Percentiles rank a stretch among this genome's conserved stretches.
These are phyloP conservation scores for Nephrotoma guestfalica DNA, from an alignment of 2,888 invertebrate genomes.

Conservation along the genomic window DNA sequence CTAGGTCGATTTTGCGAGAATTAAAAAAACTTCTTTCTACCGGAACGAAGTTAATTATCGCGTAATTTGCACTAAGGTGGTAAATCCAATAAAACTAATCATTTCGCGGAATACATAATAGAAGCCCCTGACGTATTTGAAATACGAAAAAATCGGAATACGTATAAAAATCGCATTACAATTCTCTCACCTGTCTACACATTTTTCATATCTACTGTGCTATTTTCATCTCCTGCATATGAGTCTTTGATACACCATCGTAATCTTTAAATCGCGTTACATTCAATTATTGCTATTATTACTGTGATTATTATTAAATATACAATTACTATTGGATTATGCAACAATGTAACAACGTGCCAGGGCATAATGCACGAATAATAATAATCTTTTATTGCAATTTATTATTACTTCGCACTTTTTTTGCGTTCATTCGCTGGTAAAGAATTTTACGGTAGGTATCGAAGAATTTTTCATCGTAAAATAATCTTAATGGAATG, in stretches of 20 bases:
- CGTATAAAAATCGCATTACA: no score
- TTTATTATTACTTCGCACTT: neutral
- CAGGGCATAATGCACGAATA: neutral
- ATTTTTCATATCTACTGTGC: neutral
- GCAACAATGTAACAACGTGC: neutral
- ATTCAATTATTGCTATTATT: neutral
- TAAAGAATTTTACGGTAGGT: neutral
- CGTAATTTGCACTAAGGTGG: no score
- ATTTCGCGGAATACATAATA: no score
- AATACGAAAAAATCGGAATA: no score
- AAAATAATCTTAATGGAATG: neutral
- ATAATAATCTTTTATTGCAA: neutral
- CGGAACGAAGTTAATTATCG: no score
- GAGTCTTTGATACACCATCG: neutral
- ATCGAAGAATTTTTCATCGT: neutral
- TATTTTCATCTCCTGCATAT: neutral
- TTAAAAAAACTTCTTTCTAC: rapidly evolving
- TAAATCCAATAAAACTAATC: no score
- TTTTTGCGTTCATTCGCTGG: neutral
- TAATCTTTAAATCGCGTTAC: neutral
- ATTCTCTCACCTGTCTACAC: no score
- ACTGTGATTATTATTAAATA: neutral
- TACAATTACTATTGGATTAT: neutral
- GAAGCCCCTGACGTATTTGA: no score
- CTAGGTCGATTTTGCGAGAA: rapidly evolving